phyloP scores from a whole-genome alignment of 2,888 invertebrate species.

The Listrodromus nycthemerus region DNA sequence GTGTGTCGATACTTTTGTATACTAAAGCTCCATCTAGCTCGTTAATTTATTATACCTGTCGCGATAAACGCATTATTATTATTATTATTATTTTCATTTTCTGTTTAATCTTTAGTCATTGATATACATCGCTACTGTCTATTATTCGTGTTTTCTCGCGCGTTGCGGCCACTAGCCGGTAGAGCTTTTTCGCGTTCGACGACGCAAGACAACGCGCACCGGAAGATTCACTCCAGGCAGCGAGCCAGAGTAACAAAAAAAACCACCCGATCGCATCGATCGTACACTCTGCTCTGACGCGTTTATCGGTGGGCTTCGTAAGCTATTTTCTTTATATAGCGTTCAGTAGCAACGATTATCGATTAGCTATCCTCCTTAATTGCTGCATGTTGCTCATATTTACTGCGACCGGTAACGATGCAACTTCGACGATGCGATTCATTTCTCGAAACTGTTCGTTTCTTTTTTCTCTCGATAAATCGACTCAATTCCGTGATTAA shows the following conservation, averaged over 20 bases:
- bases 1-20: constrained; percentile 77
- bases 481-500: constrained; percentile 35
- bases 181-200: constrained; percentile 43
- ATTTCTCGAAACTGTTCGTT: neutral
- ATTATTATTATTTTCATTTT: constrained; percentile 57
- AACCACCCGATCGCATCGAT: constrained; percentile 24
- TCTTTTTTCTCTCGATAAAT: neutral
- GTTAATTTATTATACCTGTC: constrained; percentile 69
- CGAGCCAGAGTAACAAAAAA: constrained; percentile 29
- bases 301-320: constrained; percentile 60
- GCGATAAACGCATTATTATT: constrained; percentile 54
- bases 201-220: constrained; percentile 47
- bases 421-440: constrained; percentile 15
- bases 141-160: constrained; percentile 53
- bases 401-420: constrained; percentile 39
- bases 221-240: constrained; percentile 40
- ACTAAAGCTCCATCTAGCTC: constrained; percentile 81
- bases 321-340: constrained; percentile 55
- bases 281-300: constrained; percentile 44
- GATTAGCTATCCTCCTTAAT: constrained; percentile 62
- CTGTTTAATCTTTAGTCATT: constrained; percentile 54
- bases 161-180: constrained; percentile 49
- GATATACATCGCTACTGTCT: constrained; percentile 67
- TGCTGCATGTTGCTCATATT: constrained; percentile 45
- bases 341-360: constrained; percentile 65